A percentile compares a stretch with the other conserved stretches of the same genome.
phyloP scores from a whole-genome alignment of 2,797 vertebrate genomes.

The Otolemur crassicaudatus region DNA sequence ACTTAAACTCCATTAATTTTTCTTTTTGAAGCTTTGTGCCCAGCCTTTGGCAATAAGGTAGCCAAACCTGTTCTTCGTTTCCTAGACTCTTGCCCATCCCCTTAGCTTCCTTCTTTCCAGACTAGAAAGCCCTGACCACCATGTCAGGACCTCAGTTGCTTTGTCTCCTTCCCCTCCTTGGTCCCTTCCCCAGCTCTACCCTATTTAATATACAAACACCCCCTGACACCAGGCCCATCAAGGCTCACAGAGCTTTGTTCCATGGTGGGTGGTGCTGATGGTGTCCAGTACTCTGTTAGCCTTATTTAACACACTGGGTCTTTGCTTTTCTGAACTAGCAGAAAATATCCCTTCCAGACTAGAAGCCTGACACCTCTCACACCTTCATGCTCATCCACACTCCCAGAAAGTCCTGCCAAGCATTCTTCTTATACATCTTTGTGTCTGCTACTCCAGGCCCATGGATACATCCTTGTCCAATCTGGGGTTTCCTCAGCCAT shows the following conservation, averaged over 20 bases:
- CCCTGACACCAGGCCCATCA: not conserved
- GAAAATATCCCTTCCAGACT: not conserved
- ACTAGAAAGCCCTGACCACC: not conserved
- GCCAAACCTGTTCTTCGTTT: not conserved
- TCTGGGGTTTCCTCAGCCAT: not conserved
- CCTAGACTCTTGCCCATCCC: not conserved
- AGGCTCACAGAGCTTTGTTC: not conserved
- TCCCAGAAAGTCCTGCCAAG: not conserved
- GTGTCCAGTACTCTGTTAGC: not conserved
- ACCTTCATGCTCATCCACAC: not conserved
- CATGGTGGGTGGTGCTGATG: not conserved
- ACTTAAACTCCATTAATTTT: not conserved
- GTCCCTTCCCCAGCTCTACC: not conserved
- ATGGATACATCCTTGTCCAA: not conserved
- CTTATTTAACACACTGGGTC: not conserved
- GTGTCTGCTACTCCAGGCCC: not conserved
- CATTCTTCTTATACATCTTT: not conserved
- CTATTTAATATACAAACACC: not conserved
- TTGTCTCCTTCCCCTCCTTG: not conserved
- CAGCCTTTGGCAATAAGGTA: not conserved
- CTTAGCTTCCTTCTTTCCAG: not conserved
- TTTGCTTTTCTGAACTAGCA: slow-evolving; percentile 17
- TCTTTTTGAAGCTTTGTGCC: not conserved
- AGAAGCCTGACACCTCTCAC: not conserved
- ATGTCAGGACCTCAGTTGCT: not conserved